phyloP scores from a whole-genome alignment of 1,140 invertebrate species.

The Rhizoglyphus robini region DNA sequence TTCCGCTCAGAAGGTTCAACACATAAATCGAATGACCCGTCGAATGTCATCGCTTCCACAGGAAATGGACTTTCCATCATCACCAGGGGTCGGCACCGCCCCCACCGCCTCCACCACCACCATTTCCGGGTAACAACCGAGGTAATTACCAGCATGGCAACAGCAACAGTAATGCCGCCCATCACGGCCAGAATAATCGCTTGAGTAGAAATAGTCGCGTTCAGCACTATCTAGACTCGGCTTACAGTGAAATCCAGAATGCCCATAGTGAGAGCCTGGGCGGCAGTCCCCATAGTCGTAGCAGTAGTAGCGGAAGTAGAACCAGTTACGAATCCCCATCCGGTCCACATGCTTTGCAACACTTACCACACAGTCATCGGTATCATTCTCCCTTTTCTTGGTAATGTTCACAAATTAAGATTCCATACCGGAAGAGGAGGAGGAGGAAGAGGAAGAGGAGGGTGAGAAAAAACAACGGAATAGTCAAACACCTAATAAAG shows the following conservation, averaged over 20 bases:
- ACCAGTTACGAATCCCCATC: background rate
- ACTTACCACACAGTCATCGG: background rate
- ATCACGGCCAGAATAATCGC: background rate
- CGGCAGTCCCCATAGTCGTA: constrained; percentile 2
- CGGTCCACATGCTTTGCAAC: background rate
- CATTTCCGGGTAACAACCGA: background rate
- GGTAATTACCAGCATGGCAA: background rate
- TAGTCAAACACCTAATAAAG: no score
- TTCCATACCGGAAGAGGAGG: background rate
- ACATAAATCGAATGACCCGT: background rate
- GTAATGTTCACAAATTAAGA: background rate
- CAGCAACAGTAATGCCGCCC: background rate
- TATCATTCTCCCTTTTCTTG: constrained; percentile 10
- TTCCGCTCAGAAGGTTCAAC: background rate
- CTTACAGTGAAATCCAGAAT: background rate
- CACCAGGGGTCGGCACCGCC: background rate
- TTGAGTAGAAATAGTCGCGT: constrained; percentile 3
- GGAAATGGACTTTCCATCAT: background rate
- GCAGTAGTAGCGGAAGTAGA: background rate
- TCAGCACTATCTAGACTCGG: background rate
- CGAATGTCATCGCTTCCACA: background rate
- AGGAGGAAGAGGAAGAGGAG: background rate
- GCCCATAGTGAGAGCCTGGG: background rate
- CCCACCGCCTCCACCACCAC: background rate
- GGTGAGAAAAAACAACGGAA: no score